A percentile compares a stretch with the other conserved stretches of the same genome.
Evolutionary conservation across 1,140 invertebrate species (phyloP).

Genomic region (Papilio polytes): DNA sequence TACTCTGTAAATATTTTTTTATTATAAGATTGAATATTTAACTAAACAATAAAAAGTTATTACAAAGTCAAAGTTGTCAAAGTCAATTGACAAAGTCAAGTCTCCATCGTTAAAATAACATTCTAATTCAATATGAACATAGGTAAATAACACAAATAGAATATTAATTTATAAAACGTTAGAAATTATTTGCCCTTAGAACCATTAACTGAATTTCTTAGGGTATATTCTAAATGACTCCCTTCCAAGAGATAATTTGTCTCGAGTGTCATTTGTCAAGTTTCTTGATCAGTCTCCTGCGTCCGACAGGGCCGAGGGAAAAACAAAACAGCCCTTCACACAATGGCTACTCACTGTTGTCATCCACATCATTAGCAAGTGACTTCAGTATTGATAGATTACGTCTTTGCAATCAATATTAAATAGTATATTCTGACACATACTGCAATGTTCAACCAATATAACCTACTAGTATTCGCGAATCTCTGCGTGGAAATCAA

Average conservation of each 20-base stretch:
- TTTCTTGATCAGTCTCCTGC: conserved; percentile 34
- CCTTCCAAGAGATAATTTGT: conserved; percentile 34
- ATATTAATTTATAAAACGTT: background rate
- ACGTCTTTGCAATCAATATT: background rate
- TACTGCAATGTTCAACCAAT: background rate
- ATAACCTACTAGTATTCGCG: too few relatives aligned
- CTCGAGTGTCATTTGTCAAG: conserved; percentile 35
- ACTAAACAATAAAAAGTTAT: too few relatives aligned
- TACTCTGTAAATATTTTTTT: background rate
- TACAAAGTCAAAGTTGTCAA: too few relatives aligned
- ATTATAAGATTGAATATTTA: too few relatives aligned
- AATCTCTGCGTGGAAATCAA: too few relatives aligned
- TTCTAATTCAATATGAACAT: background rate
- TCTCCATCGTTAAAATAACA: background rate
- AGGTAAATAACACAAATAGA: background rate
- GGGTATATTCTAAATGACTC: conserved; percentile 11
- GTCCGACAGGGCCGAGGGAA: conserved; percentile 16
- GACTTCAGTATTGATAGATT: conserved; percentile 18
- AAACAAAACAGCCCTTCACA: conserved; percentile 33
- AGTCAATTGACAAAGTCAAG: too few relatives aligned
- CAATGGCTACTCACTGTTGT: conserved; percentile 30
- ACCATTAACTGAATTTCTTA: conserved; percentile 28
- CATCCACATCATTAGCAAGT: conserved; percentile 13
- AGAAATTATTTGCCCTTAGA: background rate
- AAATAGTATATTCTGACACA: background rate